Evolutionary conservation across 2,797 vertebrate species (phyloP), one percentile per base, ranked within the genome.

Genomic region (Kryptopterus vitreolus): DNA sequence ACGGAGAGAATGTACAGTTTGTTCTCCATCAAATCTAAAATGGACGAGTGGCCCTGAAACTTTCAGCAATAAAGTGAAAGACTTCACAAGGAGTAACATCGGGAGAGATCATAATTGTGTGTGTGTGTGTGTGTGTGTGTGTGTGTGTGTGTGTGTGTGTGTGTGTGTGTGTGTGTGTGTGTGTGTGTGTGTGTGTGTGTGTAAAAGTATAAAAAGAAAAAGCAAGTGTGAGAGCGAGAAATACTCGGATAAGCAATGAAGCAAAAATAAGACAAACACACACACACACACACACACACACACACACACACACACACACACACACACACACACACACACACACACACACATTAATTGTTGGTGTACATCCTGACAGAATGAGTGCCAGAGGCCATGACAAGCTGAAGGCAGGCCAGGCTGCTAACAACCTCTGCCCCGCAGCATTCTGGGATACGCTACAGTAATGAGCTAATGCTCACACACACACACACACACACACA

Each of bases 371-470:
- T 84, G 82, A 81, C 78, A 75, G 61, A 69, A 70, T 68, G 24
- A 66, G 77, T 78, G 77, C 85, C 82, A 82, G 65, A 83, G 80
- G 82, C 72, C 68, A 82, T 72, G 75, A 63, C 82, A 74, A 82
- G 58, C 63, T 75, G 75, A 88, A 79, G 73, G 69, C 77, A 74
- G 35, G 26, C 80, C 57, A 74, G 82, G 82, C 77, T 78, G 77
- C 77, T 86, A 86, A 82, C 80, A 77, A 82, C 73, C 82, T 82
- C 63, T 84, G 77, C 82, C 85, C 85, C 57, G 75, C 77, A 71
- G 82, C 82, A 84, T 68, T 82, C 61, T 85, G 55, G 82, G 76
- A 85, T 82, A 77, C 52, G 77, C 79, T 82, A 79, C 50, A 53
- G 15, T 13, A 53, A 85, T 86, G 86, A 80, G 85, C 70, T 83